phyloP scores from a whole-genome alignment of 1,140 invertebrate genomes.

The Bombyx mori region DNA sequence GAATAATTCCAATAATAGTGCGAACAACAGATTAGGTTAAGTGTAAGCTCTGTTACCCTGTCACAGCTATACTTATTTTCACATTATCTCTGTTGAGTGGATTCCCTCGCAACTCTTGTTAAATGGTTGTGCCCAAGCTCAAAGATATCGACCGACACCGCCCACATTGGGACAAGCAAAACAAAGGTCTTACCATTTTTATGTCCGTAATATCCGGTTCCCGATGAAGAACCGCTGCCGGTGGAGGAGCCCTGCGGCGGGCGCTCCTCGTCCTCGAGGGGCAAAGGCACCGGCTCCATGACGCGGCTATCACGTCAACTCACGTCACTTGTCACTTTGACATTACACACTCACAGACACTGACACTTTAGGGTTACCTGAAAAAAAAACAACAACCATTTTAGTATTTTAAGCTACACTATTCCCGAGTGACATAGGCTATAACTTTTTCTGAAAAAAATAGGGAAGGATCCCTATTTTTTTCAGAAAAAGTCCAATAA shows the following conservation, averaged over 20 bases:
- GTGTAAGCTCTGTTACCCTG: too few relatives aligned
- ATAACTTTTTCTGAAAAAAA: neutral
- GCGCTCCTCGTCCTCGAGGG: constrained; percentile 47
- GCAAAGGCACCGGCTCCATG: constrained; percentile 47
- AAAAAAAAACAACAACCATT: constrained; percentile 1
- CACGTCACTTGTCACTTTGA: constrained; percentile 14
- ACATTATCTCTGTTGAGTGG: too few relatives aligned
- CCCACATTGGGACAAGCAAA: too few relatives aligned
- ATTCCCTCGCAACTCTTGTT: neutral
- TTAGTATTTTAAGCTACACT: neutral
- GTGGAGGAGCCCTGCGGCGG: constrained; percentile 52
- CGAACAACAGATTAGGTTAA: too few relatives aligned
- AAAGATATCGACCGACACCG: too few relatives aligned
- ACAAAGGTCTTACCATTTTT: constrained; percentile 43
- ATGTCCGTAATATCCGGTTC: constrained; percentile 54
- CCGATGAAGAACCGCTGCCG: constrained; percentile 54
- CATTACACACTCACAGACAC: constrained; percentile 24
- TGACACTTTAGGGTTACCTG: constrained; percentile 20
- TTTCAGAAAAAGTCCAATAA: too few relatives aligned
- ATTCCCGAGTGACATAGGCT: too few relatives aligned
- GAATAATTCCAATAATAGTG: too few relatives aligned
- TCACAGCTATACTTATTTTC: too few relatives aligned
- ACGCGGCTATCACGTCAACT: constrained; percentile 13
- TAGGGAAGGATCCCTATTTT: too few relatives aligned
- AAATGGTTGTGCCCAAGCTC: neutral